phyloP scores from a whole-genome alignment of 1,140 invertebrate species.

The Bombus huntii region DNA sequence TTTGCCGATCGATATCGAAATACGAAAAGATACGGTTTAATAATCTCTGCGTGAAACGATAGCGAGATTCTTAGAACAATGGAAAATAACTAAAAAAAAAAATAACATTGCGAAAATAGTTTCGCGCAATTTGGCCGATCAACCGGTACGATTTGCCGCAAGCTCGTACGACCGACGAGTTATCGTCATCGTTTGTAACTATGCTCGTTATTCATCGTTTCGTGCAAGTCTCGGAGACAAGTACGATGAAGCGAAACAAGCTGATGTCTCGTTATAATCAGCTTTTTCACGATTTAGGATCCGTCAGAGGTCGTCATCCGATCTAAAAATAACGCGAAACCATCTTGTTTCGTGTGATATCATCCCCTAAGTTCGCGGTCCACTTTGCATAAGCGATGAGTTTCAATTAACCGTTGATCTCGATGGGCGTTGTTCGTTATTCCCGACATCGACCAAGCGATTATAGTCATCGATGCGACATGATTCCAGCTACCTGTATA shows the following conservation, averaged over 20 bases:
- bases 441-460: neutral
- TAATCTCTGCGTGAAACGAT: too few species aligned
- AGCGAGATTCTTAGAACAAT: neutral
- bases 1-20: too few species aligned
- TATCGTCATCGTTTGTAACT: neutral
- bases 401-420: constrained; percentile 28
- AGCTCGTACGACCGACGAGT: neutral
- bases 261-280: neutral
- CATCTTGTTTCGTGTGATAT: neutral
- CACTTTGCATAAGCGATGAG: constrained; percentile 19
- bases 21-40: too few species aligned
- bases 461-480: neutral
- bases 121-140: neutral
- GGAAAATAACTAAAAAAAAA: neutral
- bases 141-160: neutral
- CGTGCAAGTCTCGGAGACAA: neutral
- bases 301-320: neutral
- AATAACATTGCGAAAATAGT: neutral
- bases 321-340: neutral
- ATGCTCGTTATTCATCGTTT: neutral
- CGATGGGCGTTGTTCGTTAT: neutral
- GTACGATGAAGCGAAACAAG: neutral
- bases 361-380: neutral
- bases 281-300: neutral
- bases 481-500: neutral